Evolutionary conservation across 2,888 invertebrate species (phyloP).

Genomic region (Magallana nippona): DNA sequence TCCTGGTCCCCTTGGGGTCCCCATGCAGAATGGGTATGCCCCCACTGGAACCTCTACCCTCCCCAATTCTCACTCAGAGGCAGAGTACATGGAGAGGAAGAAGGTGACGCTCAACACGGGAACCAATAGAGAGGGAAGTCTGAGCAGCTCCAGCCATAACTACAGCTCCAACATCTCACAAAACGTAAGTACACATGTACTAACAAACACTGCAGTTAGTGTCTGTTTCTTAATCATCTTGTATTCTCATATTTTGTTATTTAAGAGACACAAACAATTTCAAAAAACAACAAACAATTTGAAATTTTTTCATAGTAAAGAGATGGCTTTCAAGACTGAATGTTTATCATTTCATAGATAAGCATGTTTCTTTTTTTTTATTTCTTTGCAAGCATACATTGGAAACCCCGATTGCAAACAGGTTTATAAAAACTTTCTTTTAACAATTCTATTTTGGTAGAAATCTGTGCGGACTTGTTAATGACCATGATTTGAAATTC

Average conservation of each 20-base stretch:
- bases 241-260: too few relatives aligned
- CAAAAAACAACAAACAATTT: too few relatives aligned
- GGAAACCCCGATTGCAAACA: constrained; percentile 2
- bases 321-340: too few relatives aligned
- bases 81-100: constrained; percentile 55
- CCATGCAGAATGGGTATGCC: constrained; percentile 56
- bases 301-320: too few relatives aligned
- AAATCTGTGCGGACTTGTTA: constrained; percentile 3
- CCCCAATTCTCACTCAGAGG: constrained; percentile 52
- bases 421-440: background rate
- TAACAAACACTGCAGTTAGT: too few relatives aligned
- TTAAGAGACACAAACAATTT: too few relatives aligned
- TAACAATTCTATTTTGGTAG: background rate
- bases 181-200: background rate
- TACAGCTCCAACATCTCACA: constrained; percentile 25
- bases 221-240: too few relatives aligned
- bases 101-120: constrained; percentile 61
- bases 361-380: background rate
- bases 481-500: constrained; percentile 23
- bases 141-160: background rate
- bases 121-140: constrained; percentile 8
- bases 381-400: constrained; percentile 20
- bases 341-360: too few relatives aligned
- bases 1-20: constrained; percentile 56
- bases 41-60: constrained; percentile 54